Evolutionary conservation across 2,113 vertebrate species (phyloP).

Genomic region (Clinocottus analis): DNA sequence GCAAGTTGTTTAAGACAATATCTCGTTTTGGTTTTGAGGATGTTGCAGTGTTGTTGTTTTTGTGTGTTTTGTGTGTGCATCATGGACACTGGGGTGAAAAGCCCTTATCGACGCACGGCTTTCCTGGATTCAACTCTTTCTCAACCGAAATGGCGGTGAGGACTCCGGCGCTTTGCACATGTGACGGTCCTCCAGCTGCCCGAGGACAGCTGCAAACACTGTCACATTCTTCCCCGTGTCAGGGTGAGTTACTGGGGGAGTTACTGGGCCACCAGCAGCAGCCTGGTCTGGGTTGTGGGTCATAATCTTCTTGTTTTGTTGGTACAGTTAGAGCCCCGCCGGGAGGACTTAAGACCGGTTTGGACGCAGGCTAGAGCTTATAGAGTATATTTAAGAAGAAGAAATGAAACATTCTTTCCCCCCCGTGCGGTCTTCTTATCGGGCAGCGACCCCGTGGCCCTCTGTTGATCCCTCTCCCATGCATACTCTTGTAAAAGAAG

Average conservation of each 20-base stretch:
- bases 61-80: constrained; percentile 45
- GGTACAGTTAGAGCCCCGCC: background rate
- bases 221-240: constrained; percentile 58
- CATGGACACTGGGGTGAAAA: constrained; percentile 73
- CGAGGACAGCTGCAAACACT: constrained; percentile 65
- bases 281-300: constrained; percentile 10
- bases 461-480: constrained; percentile 64
- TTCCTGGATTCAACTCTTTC: constrained; percentile 53
- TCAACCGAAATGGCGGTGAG: constrained; percentile 29
- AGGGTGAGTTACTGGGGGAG: constrained; percentile 21
- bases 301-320: background rate
- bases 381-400: constrained; percentile 6
- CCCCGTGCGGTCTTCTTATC: constrained; percentile 17
- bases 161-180: constrained; percentile 35
- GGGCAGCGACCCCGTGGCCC: constrained; percentile 22
- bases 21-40: constrained; percentile 67
- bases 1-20: constrained; percentile 63
- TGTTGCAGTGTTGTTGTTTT: constrained; percentile 42
- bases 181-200: constrained; percentile 66
- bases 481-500: constrained; percentile 51
- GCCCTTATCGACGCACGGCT: constrained; percentile 80
- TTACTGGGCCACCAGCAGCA: constrained; percentile 28
- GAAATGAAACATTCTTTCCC: constrained; percentile 23
- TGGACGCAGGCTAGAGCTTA: constrained; percentile 15
- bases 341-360: constrained; percentile 37